These are phyloP conservation scores for Pontoporia blainvillei DNA, from an alignment of 2,113 vertebrate species.

Conservation along the genomic window DNA sequence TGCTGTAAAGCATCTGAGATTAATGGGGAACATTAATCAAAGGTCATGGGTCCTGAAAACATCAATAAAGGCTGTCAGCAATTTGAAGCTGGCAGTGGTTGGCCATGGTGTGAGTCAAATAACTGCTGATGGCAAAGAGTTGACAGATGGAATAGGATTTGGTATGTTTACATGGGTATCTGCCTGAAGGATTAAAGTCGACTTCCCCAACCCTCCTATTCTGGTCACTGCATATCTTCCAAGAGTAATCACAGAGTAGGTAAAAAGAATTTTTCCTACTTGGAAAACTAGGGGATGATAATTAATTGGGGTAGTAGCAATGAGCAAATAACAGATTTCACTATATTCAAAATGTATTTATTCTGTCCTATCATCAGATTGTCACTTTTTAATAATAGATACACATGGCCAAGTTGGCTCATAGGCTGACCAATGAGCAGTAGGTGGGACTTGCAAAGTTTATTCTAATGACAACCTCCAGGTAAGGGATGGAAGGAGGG, in stretches of 20 bases:
- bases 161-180: no score
- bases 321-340: neutral
- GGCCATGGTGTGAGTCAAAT: neutral
- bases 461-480: neutral
- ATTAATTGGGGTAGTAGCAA: neutral
- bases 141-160: neutral
- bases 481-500: neutral
- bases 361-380: neutral
- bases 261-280: neutral
- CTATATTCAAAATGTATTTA: neutral
- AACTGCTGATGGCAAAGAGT: neutral
- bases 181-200: neutral
- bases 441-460: neutral
- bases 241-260: neutral
- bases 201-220: neutral
- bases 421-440: neutral
- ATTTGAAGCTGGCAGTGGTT: slow-evolving; percentile 10
- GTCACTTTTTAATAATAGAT: neutral
- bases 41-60: neutral
- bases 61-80: slow-evolving; percentile 25
- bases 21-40: slow-evolving; percentile 50
- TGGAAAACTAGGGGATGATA: neutral
- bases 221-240: neutral
- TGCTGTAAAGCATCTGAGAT: slow-evolving; percentile 40
- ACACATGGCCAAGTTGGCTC: neutral